Evolutionary conservation across 2,888 invertebrate genomes (phyloP).

Genomic region (Polymixis lichenea): DNA sequence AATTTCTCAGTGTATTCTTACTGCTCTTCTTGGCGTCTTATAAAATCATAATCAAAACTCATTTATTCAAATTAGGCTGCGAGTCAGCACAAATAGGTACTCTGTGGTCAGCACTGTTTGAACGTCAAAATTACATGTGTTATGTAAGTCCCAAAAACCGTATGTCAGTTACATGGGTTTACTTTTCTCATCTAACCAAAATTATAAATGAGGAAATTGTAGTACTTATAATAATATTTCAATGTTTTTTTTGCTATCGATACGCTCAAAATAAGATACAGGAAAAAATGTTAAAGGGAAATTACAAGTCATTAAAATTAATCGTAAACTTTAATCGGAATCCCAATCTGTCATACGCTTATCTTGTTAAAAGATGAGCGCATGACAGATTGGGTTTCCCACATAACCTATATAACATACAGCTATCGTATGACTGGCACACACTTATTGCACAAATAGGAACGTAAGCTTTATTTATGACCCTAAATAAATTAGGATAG

Average conservation of each 20-base stretch:
- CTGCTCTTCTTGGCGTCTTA: no score
- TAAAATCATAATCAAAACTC: background rate
- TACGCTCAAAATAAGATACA: background rate
- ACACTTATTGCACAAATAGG: background rate
- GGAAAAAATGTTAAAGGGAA: no score
- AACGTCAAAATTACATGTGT: no score
- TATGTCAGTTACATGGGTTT: background rate
- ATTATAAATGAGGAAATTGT: background rate
- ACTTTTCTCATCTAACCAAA: background rate
- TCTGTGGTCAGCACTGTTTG: no score
- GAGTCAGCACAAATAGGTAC: no score
- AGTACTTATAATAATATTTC: background rate
- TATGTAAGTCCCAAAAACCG: no score
- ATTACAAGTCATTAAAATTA: constrained; percentile 16
- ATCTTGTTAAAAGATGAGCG: background rate
- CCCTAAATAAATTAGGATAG: no score
- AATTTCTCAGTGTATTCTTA: background rate
- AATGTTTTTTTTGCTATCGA: background rate
- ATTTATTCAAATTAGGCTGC: no score
- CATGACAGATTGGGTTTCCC: constrained; percentile 5
- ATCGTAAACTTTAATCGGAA: background rate
- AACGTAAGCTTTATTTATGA: background rate
- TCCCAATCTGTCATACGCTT: no score
- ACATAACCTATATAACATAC: background rate
- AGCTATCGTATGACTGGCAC: background rate